Evolutionary conservation across 2,888 invertebrate genomes (phyloP).

Genomic region (Agrilus mali): DNA sequence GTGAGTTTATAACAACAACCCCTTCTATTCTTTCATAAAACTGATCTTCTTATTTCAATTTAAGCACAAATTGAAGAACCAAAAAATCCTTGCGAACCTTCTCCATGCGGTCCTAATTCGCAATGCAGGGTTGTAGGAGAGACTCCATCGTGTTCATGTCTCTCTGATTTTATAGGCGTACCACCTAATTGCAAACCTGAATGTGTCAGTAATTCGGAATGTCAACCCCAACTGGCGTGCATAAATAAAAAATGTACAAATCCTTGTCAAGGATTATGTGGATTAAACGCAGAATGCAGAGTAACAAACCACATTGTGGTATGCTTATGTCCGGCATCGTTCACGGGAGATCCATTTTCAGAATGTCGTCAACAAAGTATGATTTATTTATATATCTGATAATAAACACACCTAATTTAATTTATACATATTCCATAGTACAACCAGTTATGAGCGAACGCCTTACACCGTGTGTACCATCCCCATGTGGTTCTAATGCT

Average conservation of each 20-base stretch:
- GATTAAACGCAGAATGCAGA: constrained; percentile 58
- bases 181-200: constrained; percentile 71
- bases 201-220: constrained; percentile 67
- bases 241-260: constrained; percentile 64
- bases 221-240: constrained; percentile 55
- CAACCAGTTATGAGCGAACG: constrained; percentile 33
- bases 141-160: constrained; percentile 63
- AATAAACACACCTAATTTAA: background rate
- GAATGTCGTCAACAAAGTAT: constrained; percentile 38
- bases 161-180: constrained; percentile 49
- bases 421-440: constrained; percentile 12
- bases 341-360: constrained; percentile 64
- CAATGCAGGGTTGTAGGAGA: constrained; percentile 55
- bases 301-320: constrained; percentile 64
- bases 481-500: constrained; percentile 52
- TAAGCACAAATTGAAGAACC: constrained; percentile 21
- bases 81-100: constrained; percentile 49
- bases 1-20: constrained; percentile 6
- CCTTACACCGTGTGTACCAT: constrained; percentile 45
- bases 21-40: background rate
- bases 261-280: constrained; percentile 62
- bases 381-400: background rate
- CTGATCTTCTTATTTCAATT: constrained; percentile 1
- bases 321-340: constrained; percentile 54
- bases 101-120: constrained; percentile 58